Percentiles rank a stretch among this genome's conserved stretches.
phyloP scores from a whole-genome alignment of 23 tunicate species.

The Trididemnum clinides region DNA sequence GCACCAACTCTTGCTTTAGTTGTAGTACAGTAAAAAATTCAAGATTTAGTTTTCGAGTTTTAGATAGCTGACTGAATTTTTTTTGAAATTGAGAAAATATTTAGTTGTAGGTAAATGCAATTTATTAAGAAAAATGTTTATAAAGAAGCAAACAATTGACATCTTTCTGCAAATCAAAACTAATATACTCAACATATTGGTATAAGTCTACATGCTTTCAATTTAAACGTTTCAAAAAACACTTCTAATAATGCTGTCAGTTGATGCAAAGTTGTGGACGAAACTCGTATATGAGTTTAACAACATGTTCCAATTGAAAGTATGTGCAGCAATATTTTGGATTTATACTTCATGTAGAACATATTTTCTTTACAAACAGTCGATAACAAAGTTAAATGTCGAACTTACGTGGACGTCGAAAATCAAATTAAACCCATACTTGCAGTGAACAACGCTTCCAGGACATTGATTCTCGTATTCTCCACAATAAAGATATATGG shows the following conservation, averaged over 20 bases:
- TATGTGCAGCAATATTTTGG: too few species aligned
- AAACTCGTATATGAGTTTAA: too few species aligned
- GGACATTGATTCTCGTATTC: slow-evolving; percentile 31
- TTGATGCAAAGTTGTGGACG: too few species aligned
- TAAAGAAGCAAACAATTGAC: too few species aligned
- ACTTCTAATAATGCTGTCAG: too few species aligned
- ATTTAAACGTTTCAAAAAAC: too few species aligned
- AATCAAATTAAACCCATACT: slow-evolving; percentile 48
- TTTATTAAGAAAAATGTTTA: too few species aligned
- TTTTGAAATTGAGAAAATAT: background rate
- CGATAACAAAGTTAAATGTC: background rate
- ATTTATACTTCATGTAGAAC: background rate
- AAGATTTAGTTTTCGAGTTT: background rate
- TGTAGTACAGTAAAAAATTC: background rate
- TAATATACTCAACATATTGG: too few species aligned
- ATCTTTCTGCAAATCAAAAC: too few species aligned
- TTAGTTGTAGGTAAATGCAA: background rate
- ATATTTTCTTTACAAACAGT: background rate
- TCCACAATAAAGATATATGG: slow-evolving; percentile 20
- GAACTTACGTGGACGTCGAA: slow-evolving; percentile 30
- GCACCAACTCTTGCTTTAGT: background rate
- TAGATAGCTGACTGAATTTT: background rate
- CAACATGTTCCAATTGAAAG: too few species aligned
- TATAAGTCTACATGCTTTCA: too few species aligned
- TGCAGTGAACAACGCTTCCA: slow-evolving; percentile 46